These are phyloP conservation scores for Chaenodraco wilsoni DNA, from an alignment of 2,797 vertebrate genomes.

Conservation along the genomic window DNA sequence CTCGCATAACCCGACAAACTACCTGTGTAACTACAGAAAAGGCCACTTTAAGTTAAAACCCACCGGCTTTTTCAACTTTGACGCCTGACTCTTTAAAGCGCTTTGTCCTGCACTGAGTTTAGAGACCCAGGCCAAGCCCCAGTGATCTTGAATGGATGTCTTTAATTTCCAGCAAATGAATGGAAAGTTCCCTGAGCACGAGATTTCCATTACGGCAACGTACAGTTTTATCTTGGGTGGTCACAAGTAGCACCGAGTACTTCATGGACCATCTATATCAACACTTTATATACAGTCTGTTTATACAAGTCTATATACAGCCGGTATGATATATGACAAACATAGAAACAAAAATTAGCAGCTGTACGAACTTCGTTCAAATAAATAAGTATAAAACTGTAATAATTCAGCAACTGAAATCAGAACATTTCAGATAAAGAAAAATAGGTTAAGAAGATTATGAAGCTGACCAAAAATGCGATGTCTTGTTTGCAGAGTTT, in stretches of 20 bases:
- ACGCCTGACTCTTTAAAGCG: slow-evolving; percentile 15
- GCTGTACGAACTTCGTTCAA: background rate
- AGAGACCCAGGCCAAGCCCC: slow-evolving; percentile 43
- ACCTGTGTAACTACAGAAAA: slow-evolving; percentile 10
- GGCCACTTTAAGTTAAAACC: slow-evolving; percentile 9
- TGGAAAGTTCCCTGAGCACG: slow-evolving; percentile 63
- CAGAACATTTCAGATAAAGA: background rate
- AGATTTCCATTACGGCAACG: slow-evolving; percentile 62
- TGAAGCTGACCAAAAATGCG: background rate
- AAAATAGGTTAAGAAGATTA: background rate
- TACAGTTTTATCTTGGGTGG: slow-evolving; percentile 33
- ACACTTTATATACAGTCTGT: background rate
- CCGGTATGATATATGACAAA: no score
- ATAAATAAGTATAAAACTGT: background rate
- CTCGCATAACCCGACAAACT: background rate
- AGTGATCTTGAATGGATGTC: slow-evolving; percentile 57
- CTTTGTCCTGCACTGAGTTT: slow-evolving; percentile 31
- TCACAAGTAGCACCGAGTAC: slow-evolving; percentile 4
- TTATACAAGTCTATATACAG: no score
- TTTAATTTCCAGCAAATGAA: slow-evolving; percentile 68
- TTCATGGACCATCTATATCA: slow-evolving; percentile 1
- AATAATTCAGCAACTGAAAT: background rate
- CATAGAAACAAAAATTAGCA: no score
- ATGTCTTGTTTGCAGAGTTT: background rate
- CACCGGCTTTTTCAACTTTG: slow-evolving; percentile 25